Evolutionary conservation across 1,140 invertebrate species (phyloP).

Genomic region (Drosophila oshimai): DNA sequence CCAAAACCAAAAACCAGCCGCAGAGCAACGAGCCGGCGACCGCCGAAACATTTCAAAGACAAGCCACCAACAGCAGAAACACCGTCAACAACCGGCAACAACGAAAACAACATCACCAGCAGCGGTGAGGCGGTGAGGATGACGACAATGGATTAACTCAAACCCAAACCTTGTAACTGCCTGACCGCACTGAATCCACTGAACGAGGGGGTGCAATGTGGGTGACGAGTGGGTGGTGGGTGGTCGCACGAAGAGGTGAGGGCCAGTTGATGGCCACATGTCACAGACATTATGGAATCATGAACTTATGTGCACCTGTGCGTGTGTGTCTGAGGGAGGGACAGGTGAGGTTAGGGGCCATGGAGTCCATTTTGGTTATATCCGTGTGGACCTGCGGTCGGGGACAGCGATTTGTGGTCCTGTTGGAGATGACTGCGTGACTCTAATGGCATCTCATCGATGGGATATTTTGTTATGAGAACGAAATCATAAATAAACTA

Average conservation of each 20-base stretch:
- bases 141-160: conserved; percentile 66
- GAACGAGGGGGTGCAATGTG: not conserved
- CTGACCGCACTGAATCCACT: conserved; percentile 59
- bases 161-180: conserved; percentile 68
- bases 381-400: conserved; percentile 35
- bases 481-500: no score
- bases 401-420: conserved; percentile 51
- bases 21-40: conserved; percentile 44
- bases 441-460: not conserved
- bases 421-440: conserved; percentile 24
- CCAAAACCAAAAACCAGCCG: conserved; percentile 50
- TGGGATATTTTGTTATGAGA: not conserved
- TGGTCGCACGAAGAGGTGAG: not conserved
- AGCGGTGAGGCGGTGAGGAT: conserved; percentile 20
- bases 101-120: conserved; percentile 20
- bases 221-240: not conserved
- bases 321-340: conserved; percentile 6
- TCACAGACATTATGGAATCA: conserved; percentile 78
- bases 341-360: not conserved
- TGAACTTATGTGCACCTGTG: conserved; percentile 55
- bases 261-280: conserved; percentile 49
- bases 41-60: conserved; percentile 72
- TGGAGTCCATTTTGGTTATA: conserved; percentile 58
- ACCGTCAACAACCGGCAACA: conserved; percentile 23
- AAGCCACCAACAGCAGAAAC: conserved; percentile 52